Evolutionary conservation across 2,113 vertebrate genomes (phyloP).

Genomic region (Fregetta grallaria): DNA sequence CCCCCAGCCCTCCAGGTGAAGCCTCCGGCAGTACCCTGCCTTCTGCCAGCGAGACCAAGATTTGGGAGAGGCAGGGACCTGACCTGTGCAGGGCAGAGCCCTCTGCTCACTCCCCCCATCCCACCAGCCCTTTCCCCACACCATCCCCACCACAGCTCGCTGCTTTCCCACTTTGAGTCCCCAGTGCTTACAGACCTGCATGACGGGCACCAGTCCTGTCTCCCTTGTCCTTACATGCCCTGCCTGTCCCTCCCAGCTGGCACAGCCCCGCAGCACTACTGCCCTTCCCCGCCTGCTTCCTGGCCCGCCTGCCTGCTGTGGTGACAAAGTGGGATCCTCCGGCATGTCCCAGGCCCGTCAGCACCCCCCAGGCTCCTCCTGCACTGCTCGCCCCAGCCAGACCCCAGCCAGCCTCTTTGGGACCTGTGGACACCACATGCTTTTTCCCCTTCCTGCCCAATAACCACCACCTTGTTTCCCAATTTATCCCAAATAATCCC

Average conservation of each 20-base stretch:
- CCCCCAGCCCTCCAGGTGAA: background rate
- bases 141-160: accelerated
- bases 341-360: accelerated
- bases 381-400: accelerated
- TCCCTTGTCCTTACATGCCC: background rate
- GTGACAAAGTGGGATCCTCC: background rate
- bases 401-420: background rate
- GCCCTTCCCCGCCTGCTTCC: background rate
- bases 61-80: background rate
- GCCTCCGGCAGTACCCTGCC: background rate
- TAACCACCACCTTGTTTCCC: background rate
- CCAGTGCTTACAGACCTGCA: background rate
- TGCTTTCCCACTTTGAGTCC: background rate
- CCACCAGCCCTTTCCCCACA: background rate
- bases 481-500: background rate
- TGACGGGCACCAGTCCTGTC: background rate
- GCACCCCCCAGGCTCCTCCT: background rate
- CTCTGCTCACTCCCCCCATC: background rate
- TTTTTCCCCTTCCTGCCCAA: background rate
- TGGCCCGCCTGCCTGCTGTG: background rate
- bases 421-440: background rate
- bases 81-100: background rate
- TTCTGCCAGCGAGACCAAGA: background rate
- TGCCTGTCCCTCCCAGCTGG: background rate
- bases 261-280: background rate